Base-by-base conservation (phyloP, 2,113 vertebrate species). In the Carassius carassius region DNA sequence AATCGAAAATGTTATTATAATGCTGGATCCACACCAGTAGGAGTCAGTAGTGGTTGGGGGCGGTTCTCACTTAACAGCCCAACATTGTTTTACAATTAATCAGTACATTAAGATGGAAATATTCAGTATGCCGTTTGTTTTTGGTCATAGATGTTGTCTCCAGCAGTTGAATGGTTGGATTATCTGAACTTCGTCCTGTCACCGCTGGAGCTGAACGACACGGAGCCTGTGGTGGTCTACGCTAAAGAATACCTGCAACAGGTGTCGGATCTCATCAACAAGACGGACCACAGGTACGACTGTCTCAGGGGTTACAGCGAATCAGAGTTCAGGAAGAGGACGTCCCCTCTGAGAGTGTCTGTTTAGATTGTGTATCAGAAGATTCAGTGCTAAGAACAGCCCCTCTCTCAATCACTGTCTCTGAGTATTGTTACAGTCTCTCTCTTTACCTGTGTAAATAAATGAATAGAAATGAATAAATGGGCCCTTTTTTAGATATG, bases 181-280 rank as follows among this genome's bases (percentile, higher is more conserved):
- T 99, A 95, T 90, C 92, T 99, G 87, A 94, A 94, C n/a, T 97
- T 94, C 0, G 94, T 95, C 10, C 90, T 99, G 80, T 93, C 96
- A 9, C 98, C 98, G 0, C 92, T 98, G 91, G 97, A 98, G 35
- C 92, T 99, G 69, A 92, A 95, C 0, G 96, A 97, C 78, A 95
- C 93, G 0, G 98, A 99, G 58, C 96, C 96, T 0, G 96, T 99
- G 62, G 98, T 99, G 72, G 94, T 99, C 3, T 99, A 98, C 0
- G 96, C 97, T 88, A 95, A 90, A 19, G 95, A 96, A 47, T 99
- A 99, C 84, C 94, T 99, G 81, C 96, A 97, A 88, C 96, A 96
- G 90, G 95, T 99, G 85, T 99, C 98, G 0, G 95, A 98, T 14
- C 96, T 99, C 91, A 97, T 99, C 93, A 98, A 96, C 88, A 90